Base-by-base conservation (phyloP, 2,113 vertebrate genomes). In the Marmota flaviventris region DNA sequence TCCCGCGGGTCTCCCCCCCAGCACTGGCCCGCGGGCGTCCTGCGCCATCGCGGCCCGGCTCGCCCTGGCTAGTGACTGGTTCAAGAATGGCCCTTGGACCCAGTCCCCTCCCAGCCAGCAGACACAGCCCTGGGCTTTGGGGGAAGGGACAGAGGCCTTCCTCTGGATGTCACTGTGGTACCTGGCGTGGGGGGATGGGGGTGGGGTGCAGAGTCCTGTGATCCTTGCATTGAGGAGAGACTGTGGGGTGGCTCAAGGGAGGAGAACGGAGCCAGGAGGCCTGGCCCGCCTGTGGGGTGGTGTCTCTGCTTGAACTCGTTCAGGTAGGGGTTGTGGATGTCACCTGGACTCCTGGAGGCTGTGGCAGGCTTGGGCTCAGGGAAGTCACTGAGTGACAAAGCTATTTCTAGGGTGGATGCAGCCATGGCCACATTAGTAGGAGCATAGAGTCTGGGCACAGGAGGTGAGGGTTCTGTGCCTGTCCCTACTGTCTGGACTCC, bases 51-150 rank as follows among this genome's bases (percentile, higher is more conserved):
- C 5, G 5, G 20, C 56, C 22, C 58, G 2, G 8, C 69, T 2
- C 0, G 24, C 32, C 37, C 89, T 78, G 78, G 90, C 94, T 89
- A 83, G 87, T 69, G 92, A 95, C 56, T 89, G 83, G 89, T 70
- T 91, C 85, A 78, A 93, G 39, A 77, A 95, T 61, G 89, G 67
- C n/a, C 83, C 29, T 2, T 14, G 8, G 42, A 51, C 5, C 61
- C 8, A 3, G 48, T 25, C 75, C n/a, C 42, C 2, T 22, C 69
- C 42, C 29, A 69, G 61, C 58, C n/a, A 9, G 42, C 32, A 79
- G 22, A 42, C 3, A 34, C 29, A 5, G 25, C 0, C 4, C 42
- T 29, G 12, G 18, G 8, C 77, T 77, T 42, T 9, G 2, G n/a
- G 1, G n/a, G 10, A 20, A 37, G 39, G 32, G 27, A 27, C 32